These are phyloP conservation scores for Bufo bufo DNA, from an alignment of 2,113 vertebrate species.

Conservation along the genomic window DNA sequence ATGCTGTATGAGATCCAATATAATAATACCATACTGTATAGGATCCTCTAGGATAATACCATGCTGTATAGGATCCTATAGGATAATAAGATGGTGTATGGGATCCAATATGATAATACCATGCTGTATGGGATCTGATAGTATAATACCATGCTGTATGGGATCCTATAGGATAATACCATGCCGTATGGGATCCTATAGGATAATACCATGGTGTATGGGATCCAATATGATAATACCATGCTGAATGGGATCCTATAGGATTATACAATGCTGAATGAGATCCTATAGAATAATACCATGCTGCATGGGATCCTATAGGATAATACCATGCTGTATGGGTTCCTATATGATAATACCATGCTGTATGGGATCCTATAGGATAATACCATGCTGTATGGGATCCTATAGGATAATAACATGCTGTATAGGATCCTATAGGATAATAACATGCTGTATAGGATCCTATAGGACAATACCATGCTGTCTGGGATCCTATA, in stretches of 20 bases:
- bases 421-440: not conserved
- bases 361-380: not conserved
- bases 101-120: not conserved
- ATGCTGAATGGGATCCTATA: not conserved
- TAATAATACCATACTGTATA: not conserved
- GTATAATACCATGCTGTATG: not conserved
- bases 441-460: not conserved
- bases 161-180: not conserved
- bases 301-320: not conserved
- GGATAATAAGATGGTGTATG: not conserved
- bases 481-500: not conserved
- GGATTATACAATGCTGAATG: not conserved
- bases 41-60: not conserved
- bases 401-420: not conserved
- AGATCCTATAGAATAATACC: not conserved
- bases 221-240: not conserved
- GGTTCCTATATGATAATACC: not conserved
- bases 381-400: not conserved
- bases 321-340: not conserved
- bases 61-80: not conserved
- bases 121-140: not conserved
- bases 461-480: not conserved
- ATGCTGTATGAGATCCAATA: not conserved
- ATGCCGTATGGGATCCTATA: not conserved
- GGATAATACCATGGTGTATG: not conserved